Evolutionary conservation across 2,888 invertebrate species (phyloP), one percentile per base, ranked within the genome.

Genomic region (Brassicogethes aeneus): DNA sequence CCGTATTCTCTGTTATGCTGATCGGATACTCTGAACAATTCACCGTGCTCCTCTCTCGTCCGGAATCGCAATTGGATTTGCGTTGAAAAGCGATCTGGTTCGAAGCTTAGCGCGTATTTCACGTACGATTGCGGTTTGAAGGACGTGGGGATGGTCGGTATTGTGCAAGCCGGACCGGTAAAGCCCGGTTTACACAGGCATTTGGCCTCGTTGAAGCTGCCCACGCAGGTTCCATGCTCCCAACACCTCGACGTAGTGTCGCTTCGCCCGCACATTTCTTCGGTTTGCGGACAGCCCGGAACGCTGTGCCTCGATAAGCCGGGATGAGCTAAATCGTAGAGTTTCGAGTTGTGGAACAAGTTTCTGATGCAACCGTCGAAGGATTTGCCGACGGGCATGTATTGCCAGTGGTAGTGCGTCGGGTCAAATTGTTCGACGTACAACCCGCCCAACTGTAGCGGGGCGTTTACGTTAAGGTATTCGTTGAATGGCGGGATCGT

Each of bases 281-380:
- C 95, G 8, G 94, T 91, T 61, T 90, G 89, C 0, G 89, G 86
- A 65, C 97, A 99, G 2, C 95, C 94, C 1, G 88, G 82, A 1
- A 84, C 80, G 48, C 90, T 91, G 63, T 89, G 85, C 55, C 88
- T 74, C 0, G 86, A 86, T 16, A 91, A 71, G 1, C 94, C 95
- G 1, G 95, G 93, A 64, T 89, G 88, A 0, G 93, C 93, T 52
- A 99, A 72, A 64, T 99, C 97, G 66, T 97, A 97, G 39, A 97
- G 71, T 64, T 85, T 90, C 57, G 94, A 94, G 62, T 99, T 96
- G 62, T 97, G 94, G 60, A 94, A 83, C 36, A 99, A 73, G 66
- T 99, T 95, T 56, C 91, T 77, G 45, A 99, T 88, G 69, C 99
- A 99, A 8, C 99, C 99, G 61, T 91, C 89, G 64, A 97, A 96